Evolutionary conservation across 1,140 invertebrate genomes (phyloP), one percentile per base, ranked within the genome.

Genomic region (Panulirus ornatus): DNA sequence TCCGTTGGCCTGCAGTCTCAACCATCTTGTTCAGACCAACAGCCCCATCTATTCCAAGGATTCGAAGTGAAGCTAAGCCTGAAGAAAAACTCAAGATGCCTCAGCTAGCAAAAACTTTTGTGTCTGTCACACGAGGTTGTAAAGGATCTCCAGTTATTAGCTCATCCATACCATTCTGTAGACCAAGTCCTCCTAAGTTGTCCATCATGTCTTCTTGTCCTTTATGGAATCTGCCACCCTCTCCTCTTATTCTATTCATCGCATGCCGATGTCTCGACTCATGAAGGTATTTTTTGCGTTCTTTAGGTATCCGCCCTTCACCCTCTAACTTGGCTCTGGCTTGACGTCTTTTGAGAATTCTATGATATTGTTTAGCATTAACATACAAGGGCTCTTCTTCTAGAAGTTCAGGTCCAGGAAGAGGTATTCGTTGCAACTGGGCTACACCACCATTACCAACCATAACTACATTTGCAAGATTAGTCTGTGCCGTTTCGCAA

Each of bases 201-300:
- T 89, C 88, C 88, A 89, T 89, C 88, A 89, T 89, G 66, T 89
- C 88, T 84, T 83, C 71, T 84, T 70, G 36, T 87, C 91, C 88
- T 87, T 90, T 92, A 66, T 90, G 76, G 66, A 99, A 99, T 86
- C 99, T 95, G 0, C 99, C 99, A 76, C 99, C 99, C 94, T 99
- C 98, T 8, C 99, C 99, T 87, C 99, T 95, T 92, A 98, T 97
- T 93, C 99, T 95, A 94, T 99, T 99, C 97, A 99, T 98, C 0
- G 99, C 99, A 93, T 99, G 99, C 92, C 97, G 95, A 94, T 99
- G 99, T 86, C 99, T 95, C 14, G 98, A 99, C 94, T 99, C 99
- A 93, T 99, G 99, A n/a, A 99, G 95, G 94, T 99, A 99, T 98
- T 99, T 99, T 87, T 90, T 97, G 94, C 99, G 95, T 94, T 98